A percentile compares a stretch with the other conserved stretches of the same genome.
These are phyloP conservation scores for Brevimyrus niger DNA, from an alignment of 2,113 vertebrate genomes.

Conservation along the genomic window DNA sequence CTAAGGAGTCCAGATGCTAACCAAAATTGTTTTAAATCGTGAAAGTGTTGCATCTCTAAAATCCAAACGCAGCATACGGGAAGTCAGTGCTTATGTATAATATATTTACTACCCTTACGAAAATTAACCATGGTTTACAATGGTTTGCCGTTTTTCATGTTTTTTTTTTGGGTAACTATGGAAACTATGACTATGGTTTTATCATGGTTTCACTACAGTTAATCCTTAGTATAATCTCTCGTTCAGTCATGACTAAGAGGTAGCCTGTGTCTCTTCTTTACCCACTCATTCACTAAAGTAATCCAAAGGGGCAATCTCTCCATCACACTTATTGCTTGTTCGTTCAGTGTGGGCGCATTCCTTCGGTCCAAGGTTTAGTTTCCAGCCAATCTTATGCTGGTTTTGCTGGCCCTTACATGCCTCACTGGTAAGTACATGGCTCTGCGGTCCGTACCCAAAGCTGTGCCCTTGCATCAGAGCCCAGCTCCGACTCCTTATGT, in stretches of 20 bases:
- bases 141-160: too few relatives aligned
- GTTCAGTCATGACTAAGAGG: neutral
- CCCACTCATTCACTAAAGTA: neutral
- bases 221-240: too few relatives aligned
- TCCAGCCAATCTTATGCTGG: neutral
- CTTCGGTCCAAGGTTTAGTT: neutral
- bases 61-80: neutral
- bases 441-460: neutral
- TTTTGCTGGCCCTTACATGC: too few relatives aligned
- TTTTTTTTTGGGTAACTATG: too few relatives aligned
- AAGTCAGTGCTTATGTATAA: neutral
- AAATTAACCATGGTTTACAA: too few relatives aligned
- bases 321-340: neutral
- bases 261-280: neutral
- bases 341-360: neutral
- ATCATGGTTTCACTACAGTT: too few relatives aligned
- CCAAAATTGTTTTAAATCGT: neutral
- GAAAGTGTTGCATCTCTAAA: neutral
- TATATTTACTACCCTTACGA: neutral
- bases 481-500: neutral
- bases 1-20: neutral
- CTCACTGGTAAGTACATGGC: neutral
- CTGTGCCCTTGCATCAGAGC: neutral
- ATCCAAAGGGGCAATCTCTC: neutral
- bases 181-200: too few relatives aligned